Evolutionary conservation across 2,888 invertebrate genomes (phyloP).

Genomic region (Thelaira solivaga): DNA sequence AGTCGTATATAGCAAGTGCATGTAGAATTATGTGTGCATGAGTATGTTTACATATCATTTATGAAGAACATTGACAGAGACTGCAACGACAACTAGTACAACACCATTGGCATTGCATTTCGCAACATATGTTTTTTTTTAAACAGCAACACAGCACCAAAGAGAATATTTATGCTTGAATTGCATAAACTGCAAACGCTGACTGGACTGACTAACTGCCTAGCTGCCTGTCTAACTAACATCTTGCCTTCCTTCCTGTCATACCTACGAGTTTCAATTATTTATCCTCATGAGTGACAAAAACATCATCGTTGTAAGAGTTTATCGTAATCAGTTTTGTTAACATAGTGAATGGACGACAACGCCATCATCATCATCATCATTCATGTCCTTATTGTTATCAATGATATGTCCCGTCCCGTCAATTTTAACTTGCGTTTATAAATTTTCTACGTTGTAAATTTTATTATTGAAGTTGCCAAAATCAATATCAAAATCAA

Average conservation of each 20-base stretch:
- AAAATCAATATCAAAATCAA: conserved; percentile 52
- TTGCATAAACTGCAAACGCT: too few relatives aligned
- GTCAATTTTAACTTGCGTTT: conserved; percentile 36
- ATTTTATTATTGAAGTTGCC: conserved; percentile 13
- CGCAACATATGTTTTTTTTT: conserved; percentile 16
- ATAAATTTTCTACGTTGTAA: conserved; percentile 30
- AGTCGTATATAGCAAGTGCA: conserved; percentile 20
- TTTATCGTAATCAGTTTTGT: conserved; percentile 23
- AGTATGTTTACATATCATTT: conserved; percentile 35
- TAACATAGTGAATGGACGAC: conserved; percentile 14
- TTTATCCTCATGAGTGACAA: conserved; percentile 50
- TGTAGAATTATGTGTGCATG: neutral
- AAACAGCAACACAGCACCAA: neutral
- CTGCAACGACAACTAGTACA: neutral
- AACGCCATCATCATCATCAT: conserved; percentile 17
- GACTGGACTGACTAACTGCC: too few relatives aligned
- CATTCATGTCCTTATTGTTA: neutral
- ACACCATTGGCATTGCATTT: conserved; percentile 6
- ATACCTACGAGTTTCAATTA: conserved; percentile 35
- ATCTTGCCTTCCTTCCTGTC: neutral
- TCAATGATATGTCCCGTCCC: conserved; percentile 42
- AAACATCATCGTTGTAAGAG: conserved; percentile 27
- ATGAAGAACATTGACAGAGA: conserved; percentile 32
- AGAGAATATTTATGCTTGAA: neutral
- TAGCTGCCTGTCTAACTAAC: too few relatives aligned